Evolutionary conservation across 2,797 vertebrate species (phyloP).

Genomic region (Sebastolobus altivelis): DNA sequence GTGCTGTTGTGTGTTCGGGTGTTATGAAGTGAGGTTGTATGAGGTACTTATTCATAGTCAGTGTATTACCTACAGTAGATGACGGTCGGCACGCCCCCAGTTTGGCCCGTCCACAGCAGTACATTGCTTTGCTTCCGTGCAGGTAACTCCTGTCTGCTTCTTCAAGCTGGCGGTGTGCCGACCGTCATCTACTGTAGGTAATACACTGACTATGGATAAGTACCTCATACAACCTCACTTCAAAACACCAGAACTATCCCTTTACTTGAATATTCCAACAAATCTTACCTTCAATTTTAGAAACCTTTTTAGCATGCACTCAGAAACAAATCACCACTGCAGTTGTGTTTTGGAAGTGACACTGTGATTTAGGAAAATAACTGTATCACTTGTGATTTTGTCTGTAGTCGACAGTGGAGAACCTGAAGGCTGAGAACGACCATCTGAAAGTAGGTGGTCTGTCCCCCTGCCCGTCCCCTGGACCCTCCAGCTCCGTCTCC

Average conservation of each 20-base stretch:
- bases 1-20: background rate
- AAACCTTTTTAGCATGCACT: background rate
- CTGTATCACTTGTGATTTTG: background rate
- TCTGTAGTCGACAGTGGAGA: constrained; percentile 92
- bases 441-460: constrained; percentile 91
- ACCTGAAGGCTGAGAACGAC: constrained; percentile 95
- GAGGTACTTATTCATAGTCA: no score
- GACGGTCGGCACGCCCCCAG: no score
- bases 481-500: constrained; percentile 84
- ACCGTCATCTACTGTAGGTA: no score
- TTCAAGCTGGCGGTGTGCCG: no score
- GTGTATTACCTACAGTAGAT: no score
- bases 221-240: accelerated
- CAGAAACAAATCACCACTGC: background rate
- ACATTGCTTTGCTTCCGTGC: no score
- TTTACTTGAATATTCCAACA: background rate
- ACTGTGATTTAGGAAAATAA: background rate
- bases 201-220: no score
- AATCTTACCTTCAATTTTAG: background rate
- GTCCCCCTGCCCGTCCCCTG: constrained; percentile 81
- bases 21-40: no score
- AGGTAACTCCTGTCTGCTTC: no score
- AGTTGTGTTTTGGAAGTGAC: background rate
- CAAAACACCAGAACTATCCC: no score
- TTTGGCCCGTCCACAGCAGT: no score